Conservation (phyloP, 2,113 vertebrate genomes). For the Corynorhinus townsendii region DNA sequence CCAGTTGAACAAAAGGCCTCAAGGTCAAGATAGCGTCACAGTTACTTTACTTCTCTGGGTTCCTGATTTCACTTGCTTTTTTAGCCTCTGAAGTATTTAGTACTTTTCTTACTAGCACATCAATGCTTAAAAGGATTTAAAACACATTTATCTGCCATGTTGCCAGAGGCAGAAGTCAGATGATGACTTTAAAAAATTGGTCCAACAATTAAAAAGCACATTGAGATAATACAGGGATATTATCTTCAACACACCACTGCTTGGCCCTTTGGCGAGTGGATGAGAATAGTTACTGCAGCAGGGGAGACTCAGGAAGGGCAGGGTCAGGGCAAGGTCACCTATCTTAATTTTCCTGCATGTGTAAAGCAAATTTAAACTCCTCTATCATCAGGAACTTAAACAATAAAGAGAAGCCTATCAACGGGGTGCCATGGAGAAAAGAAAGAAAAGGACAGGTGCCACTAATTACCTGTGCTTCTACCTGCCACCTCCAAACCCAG, state of each 20-base stretch:
- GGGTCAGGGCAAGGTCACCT: rapidly evolving
- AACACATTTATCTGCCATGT: constrained; percentile 16
- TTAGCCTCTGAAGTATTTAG: neutral
- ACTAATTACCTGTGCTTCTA: neutral
- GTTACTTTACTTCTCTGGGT: neutral
- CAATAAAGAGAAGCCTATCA: neutral
- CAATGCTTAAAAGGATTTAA: neutral
- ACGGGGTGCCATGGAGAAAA: neutral
- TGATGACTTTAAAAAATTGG: constrained; percentile 17
- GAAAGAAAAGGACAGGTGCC: neutral
- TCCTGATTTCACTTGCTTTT: neutral
- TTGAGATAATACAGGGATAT: neutral
- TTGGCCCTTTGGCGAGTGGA: neutral
- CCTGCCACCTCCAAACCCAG: neutral
- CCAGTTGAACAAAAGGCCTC: neutral
- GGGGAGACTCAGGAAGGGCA: neutral
- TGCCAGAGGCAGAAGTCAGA: constrained; percentile 20
- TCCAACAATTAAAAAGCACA: neutral
- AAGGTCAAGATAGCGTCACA: neutral
- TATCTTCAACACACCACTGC: neutral
- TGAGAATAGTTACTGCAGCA: neutral
- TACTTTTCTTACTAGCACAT: neutral
- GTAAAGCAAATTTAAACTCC: neutral
- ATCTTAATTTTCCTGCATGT: neutral
- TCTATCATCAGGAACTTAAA: neutral